Base-by-base conservation (phyloP, 2,113 vertebrate genomes). In the Brachypteracias leptosomus region DNA sequence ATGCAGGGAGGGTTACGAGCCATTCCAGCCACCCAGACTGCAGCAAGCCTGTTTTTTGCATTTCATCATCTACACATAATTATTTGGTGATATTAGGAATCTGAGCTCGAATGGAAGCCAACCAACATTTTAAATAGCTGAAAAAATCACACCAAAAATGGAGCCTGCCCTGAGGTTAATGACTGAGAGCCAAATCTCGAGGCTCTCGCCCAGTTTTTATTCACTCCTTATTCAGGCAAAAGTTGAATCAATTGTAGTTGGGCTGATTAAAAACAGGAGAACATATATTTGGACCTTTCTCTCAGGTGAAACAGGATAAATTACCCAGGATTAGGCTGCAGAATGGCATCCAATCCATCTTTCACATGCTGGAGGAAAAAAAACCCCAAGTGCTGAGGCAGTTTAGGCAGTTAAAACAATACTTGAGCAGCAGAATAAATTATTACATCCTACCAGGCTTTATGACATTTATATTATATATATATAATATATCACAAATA, bases 61-160 rank as follows among this genome's bases (percentile, higher is more conserved):
- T 78, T 96, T 97, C 88, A 96, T 97, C 96, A 96, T 90, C 89
- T 93, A 97, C 97, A 97, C 83, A 96, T 89, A 96, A 96, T 94
- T 96, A 97, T 93, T 96, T 75, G 90, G 93, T 80, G 89, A 97
- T 95, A 97, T 91, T 95, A 96, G 89, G 96, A 94, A 97, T 91
- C 75, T 52, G 95, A 93, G 93, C 85, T 96, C 96, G 47, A 95
- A 96, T 96, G 92, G 92, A 95, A 96, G 82, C 66, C 83, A 96
- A 96, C 86, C 86, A 97, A 97, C 38, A 65, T 65, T 94, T 92
- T 91, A 96, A n/a, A 92, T 95, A 96, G 81, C 94, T 97, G 97
- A 95, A 97, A n/a, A 97, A 97, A 93, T 73, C 87, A 96, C 66
- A 84, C 19, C n/a, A n/a, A 91, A 76, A 95, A 95, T 92, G 90